A percentile compares a stretch with the other conserved stretches of the same genome.
These are phyloP conservation scores for Tauraco hartlaubi DNA, from an alignment of 2,797 vertebrate genomes.

Conservation along the genomic window DNA sequence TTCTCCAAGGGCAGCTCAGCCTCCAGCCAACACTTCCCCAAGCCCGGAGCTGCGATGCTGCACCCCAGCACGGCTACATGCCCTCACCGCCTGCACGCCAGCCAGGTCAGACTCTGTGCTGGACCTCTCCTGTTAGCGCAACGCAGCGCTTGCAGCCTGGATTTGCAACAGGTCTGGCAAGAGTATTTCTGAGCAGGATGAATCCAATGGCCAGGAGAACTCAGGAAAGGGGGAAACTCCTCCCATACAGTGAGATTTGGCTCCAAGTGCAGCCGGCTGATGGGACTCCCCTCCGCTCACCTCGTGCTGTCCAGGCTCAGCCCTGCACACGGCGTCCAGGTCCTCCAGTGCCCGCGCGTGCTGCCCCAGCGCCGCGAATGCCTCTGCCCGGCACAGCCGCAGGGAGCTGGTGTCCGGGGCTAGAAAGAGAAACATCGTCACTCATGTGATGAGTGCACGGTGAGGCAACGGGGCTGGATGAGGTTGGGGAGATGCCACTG, in stretches of 20 bases:
- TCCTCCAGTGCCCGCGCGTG: constrained; percentile 83
- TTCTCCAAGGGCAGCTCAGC: background rate
- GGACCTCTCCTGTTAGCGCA: background rate
- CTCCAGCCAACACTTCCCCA: background rate
- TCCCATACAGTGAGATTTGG: background rate
- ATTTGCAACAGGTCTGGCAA: background rate
- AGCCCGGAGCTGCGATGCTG: background rate
- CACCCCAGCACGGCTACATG: background rate
- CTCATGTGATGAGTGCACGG: rapidly evolving
- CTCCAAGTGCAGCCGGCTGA: rapidly evolving
- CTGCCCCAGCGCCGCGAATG: constrained; percentile 74
- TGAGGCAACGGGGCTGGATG: background rate
- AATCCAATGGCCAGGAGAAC: background rate
- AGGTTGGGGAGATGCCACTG: background rate
- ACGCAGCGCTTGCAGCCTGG: background rate
- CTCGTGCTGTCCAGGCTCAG: constrained; percentile 84
- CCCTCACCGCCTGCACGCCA: rapidly evolving
- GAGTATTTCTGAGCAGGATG: background rate
- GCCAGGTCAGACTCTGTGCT: rapidly evolving
- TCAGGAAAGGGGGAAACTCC: background rate
- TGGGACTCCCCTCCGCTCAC: constrained; percentile 63
- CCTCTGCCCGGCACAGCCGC: constrained; percentile 84
- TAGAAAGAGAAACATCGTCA: constrained; percentile 24
- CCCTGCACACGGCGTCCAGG: constrained; percentile 84
- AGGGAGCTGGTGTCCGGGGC: constrained; percentile 82